Evolutionary conservation across 2,888 invertebrate genomes (phyloP), one percentile per base, ranked within the genome.

Genomic region (Resseliella maxima): DNA sequence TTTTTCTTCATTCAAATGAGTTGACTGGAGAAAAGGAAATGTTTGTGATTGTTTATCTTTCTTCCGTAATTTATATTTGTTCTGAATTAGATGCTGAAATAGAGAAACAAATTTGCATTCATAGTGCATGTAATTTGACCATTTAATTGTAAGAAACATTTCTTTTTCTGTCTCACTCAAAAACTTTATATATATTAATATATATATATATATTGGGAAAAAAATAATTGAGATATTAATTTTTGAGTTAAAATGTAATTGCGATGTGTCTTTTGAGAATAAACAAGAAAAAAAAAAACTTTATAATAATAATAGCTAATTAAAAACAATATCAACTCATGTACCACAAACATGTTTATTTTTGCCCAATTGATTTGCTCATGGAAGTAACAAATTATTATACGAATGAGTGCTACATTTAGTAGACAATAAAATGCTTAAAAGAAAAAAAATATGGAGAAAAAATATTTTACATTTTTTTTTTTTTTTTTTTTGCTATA

Each of bases 401-500:
- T 24, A 59, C 59, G 24, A 59, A 59, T 24, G 27, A 5, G 59
- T 59, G 59, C 59, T 59, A 59, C 24, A 59, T 59, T 59, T 59
- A 6, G 59, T 59, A 27, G 59, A 59, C 59, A 59, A 24, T 59
- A 59, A 59, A 24, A 24, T 59, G 72, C 12, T 35, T n/a, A n/a
- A n/a, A n/a, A n/a, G n/a, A n/a, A n/a, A n/a, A 72, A 72, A 18
- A 72, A 72, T 10, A 72, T 72, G 12, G 31, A 18, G 18, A 35
- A 31, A 72, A 72, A 72, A 35, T 8, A 72, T 24, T 24, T 3
- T 2, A 72, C 31, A 72, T 72, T 27, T 72, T n/a, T n/a, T n/a
- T n/a, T n/a, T n/a, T n/a, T n/a, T n/a, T n/a, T 41, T 41, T 50
- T 72, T 72, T 72, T 72, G 72, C 72, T 72, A 10, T 72, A 59